A percentile compares a stretch with the other conserved stretches of the same genome.
phyloP scores from a whole-genome alignment of 1,140 invertebrate genomes.

The Leptopilina boulardi region DNA sequence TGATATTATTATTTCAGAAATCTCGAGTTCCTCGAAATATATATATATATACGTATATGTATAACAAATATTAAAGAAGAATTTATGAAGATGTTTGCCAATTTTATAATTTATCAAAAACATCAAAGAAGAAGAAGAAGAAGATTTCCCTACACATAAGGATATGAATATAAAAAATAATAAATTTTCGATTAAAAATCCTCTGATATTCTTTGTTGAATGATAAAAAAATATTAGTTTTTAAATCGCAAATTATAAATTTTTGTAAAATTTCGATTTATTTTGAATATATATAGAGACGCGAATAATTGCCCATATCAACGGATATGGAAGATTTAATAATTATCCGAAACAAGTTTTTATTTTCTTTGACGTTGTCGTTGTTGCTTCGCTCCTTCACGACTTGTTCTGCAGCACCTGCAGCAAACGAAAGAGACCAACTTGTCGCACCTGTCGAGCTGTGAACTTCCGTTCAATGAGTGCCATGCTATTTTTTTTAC shows the following conservation, averaged over 20 bases:
- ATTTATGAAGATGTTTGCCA: background rate
- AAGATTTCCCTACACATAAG: background rate
- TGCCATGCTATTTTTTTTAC: background rate
- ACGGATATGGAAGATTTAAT: background rate
- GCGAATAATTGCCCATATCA: background rate
- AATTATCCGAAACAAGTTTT: background rate
- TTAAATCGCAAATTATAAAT: background rate
- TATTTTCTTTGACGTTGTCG: background rate
- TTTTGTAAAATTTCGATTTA: background rate
- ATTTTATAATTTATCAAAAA: background rate
- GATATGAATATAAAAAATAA: no score
- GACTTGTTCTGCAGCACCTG: background rate
- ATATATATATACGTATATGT: background rate
- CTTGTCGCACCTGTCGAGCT: constrained; percentile 26
- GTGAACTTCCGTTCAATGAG: constrained; percentile 22
- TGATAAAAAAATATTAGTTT: no score
- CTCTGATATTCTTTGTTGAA: no score
- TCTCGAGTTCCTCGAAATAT: background rate
- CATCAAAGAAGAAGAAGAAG: background rate
- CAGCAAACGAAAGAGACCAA: constrained; percentile 20
- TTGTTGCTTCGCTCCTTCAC: background rate
- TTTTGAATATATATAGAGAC: background rate
- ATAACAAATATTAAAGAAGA: background rate
- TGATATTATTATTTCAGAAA: background rate
- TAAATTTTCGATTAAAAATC: no score